Percentiles rank a stretch among this genome's conserved stretches.
phyloP scores from a whole-genome alignment of 2,113 vertebrate genomes.

The Anoura caudifer region DNA sequence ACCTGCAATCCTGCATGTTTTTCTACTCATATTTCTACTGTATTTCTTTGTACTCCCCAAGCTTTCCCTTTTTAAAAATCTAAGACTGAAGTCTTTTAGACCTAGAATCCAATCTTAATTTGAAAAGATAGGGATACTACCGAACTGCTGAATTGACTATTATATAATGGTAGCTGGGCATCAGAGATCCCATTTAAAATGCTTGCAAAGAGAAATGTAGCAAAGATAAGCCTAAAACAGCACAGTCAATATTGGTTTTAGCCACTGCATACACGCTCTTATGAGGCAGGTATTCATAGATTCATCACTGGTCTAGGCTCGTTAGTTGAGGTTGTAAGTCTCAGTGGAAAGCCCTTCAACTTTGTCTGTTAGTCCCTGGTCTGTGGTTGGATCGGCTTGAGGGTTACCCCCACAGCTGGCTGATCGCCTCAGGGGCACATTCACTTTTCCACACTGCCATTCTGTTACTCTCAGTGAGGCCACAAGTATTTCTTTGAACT shows the following conservation, averaged over 20 bases:
- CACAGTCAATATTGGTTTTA: not conserved
- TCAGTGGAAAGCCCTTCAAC: not conserved
- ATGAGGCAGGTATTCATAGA: not conserved
- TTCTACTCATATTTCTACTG: not conserved
- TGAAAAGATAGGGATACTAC: not conserved
- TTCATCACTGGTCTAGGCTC: not conserved
- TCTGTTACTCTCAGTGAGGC: not conserved
- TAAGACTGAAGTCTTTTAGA: not conserved
- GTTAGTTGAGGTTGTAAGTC: not conserved
- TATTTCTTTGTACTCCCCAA: not conserved
- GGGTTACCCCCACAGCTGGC: not conserved
- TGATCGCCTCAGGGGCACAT: not conserved
- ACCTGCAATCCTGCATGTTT: not conserved
- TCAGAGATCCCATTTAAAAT: not conserved
- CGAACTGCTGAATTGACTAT: not conserved
- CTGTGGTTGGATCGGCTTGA: not conserved
- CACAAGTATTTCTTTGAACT: not conserved
- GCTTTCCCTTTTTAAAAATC: not conserved
- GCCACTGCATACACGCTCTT: not conserved
- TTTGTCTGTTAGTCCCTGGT: not conserved
- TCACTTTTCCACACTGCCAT: not conserved
- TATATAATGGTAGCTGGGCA: not conserved
- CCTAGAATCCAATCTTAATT: not conserved
- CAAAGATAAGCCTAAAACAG: not conserved
- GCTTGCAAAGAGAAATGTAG: not conserved